Evolutionary conservation across 1,140 invertebrate genomes (phyloP).

Genomic region (Drosophila busckii): DNA sequence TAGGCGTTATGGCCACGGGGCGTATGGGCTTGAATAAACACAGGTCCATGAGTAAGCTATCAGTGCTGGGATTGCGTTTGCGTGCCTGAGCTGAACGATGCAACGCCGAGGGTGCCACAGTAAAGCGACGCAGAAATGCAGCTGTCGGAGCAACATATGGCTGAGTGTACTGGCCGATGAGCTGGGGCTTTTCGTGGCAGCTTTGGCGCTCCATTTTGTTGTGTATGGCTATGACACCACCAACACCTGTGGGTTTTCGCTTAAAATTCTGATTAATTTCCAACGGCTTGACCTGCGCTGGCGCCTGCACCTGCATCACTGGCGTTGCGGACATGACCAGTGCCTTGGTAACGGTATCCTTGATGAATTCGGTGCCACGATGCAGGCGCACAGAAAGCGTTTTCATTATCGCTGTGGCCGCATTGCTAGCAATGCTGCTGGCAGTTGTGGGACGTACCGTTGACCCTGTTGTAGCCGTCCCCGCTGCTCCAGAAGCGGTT

Average conservation of each 20-base stretch:
- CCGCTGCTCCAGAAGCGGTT: slow-evolving; percentile 17
- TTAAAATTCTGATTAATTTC: slow-evolving; percentile 33
- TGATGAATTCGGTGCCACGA: slow-evolving; percentile 81
- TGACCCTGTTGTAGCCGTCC: slow-evolving; percentile 29
- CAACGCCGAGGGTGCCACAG: slow-evolving; percentile 53
- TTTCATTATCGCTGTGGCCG: slow-evolving; percentile 68
- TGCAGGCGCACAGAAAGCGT: slow-evolving; percentile 77
- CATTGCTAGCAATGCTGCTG: slow-evolving; percentile 31
- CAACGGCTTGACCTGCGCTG: not conserved
- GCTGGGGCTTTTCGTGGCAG: slow-evolving; percentile 5
- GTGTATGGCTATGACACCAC: slow-evolving; percentile 41
- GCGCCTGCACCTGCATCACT: not conserved
- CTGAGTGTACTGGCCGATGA: slow-evolving; percentile 4
- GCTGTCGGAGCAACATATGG: slow-evolving; percentile 36
- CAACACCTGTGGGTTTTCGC: slow-evolving; percentile 45
- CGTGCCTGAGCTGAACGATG: slow-evolving; percentile 63
- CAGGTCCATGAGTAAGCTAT: slow-evolving; percentile 82
- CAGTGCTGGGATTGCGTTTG: slow-evolving; percentile 79
- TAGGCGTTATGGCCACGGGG: slow-evolving; percentile 79
- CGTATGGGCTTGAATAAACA: slow-evolving; percentile 82
- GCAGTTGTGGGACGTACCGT: slow-evolving; percentile 29
- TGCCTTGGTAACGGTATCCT: slow-evolving; percentile 79
- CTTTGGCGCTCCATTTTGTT: slow-evolving; percentile 10
- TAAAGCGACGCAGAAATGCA: slow-evolving; percentile 43
- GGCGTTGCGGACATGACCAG: slow-evolving; percentile 57